Base-by-base conservation (phyloP, 2,888 invertebrate genomes). In the Halictus quadricinctus region DNA sequence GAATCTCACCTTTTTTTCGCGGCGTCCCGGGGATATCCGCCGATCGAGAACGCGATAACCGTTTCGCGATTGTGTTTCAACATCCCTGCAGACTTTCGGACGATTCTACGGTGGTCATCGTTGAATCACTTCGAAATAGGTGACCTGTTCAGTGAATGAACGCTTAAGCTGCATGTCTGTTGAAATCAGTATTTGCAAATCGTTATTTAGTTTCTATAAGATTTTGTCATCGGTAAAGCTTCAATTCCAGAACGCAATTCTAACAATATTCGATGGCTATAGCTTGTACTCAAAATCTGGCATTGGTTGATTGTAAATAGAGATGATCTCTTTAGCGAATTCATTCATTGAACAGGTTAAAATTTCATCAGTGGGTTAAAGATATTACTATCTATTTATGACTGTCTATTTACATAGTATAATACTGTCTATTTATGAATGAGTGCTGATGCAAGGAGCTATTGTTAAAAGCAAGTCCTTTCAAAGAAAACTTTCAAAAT, bases 11-110 rank as follows among this genome's bases (percentile, higher is more conserved):
- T 36, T 36, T 66, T 36, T 36, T 29, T 8, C 66, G 36, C 66
- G 66, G 48, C 29, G 69, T 60, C n/a, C 54, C 64, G 64, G 74
- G 84, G 75, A 78, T 72, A 77, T 79, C 64, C 78, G 74, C 46
- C 50, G 70, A 82, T 75, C 75, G 78, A 75, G 72, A 76, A 79
- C 79, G 43, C 75, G 75, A 83, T 79, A 79, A 60, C 25, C 29
- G 46, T 58, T 72, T 54, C 58, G 72, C 29, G 48, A 76, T 69
- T 76, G 25, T 74, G 77, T 77, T 70, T 60, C 72, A 36, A 48
- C 25, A 79, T 48, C 50, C 50, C 41, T 43, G 36, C 64, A 21
- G 36, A 12, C 18, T 64, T 72, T 60, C 54, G 41, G 76, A 80
- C 54, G 60, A 58, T 70, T 69, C 41, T 12, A 8, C 46, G 29